phyloP scores from a whole-genome alignment of 2,113 vertebrate species.

The Nesoenas mayeri region DNA sequence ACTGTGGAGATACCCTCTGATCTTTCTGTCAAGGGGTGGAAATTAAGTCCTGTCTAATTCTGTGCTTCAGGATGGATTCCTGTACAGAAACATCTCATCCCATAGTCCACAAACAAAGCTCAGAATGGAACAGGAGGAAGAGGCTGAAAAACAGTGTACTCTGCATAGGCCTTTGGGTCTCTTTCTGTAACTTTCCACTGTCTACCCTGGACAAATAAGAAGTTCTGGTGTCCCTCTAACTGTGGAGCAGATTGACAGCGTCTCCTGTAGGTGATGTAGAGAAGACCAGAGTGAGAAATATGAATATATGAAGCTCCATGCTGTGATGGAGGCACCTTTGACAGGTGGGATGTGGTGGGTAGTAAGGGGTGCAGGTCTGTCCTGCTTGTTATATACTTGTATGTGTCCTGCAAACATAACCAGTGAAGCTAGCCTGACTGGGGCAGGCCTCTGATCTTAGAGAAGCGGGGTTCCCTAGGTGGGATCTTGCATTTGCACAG shows the following conservation, averaged over 20 bases:
- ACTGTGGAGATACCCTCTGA: neutral
- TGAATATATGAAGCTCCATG: neutral
- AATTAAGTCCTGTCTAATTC: neutral
- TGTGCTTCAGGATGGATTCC: neutral
- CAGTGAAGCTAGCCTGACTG: neutral
- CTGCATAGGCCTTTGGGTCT: neutral
- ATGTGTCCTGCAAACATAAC: fast-evolving
- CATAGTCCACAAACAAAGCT: neutral
- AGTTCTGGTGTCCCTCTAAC: neutral
- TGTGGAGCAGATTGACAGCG: neutral
- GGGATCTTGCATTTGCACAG: neutral
- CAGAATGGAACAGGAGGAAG: neutral
- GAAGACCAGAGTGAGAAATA: neutral
- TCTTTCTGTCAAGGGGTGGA: neutral
- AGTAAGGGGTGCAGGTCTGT: neutral
- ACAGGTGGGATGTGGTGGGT: neutral
- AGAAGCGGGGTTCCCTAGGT: neutral
- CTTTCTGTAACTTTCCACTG: neutral
- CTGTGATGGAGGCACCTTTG: neutral
- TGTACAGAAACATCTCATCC: neutral
- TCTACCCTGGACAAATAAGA: neutral
- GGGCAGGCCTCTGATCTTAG: neutral
- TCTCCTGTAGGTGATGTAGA: neutral
- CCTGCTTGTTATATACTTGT: neutral
- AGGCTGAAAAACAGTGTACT: neutral